Percentiles rank a stretch among this genome's conserved stretches.
Evolutionary conservation across 2,113 vertebrate species (phyloP).

Genomic region (Poecile atricapillus): DNA sequence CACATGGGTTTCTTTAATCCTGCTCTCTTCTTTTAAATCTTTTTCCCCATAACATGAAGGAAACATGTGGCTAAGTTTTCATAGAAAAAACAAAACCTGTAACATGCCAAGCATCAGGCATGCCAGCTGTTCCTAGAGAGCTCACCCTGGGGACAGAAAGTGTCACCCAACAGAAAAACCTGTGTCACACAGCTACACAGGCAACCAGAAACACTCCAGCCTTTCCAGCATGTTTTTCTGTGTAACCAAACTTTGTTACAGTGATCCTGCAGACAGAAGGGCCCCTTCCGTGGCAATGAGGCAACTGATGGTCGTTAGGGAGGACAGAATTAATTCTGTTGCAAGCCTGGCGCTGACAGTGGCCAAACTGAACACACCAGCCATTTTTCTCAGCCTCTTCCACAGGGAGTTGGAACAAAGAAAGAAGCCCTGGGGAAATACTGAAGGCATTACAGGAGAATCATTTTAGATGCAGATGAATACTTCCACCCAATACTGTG

Average conservation of each 20-base stretch:
- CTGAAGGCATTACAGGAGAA: neutral
- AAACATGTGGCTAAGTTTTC: neutral
- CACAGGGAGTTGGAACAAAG: slow-evolving; percentile 42
- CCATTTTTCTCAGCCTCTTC: slow-evolving; percentile 22
- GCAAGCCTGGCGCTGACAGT: neutral
- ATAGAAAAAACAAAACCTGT: neutral
- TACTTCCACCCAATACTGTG: neutral
- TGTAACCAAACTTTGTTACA: neutral
- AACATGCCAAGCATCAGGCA: neutral
- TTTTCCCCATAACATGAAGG: neutral
- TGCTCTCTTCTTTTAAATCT: neutral
- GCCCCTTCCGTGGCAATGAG: slow-evolving; percentile 19
- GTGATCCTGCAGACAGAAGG: neutral
- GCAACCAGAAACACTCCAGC: neutral
- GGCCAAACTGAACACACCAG: neutral
- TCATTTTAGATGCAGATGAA: neutral
- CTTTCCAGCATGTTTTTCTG: neutral
- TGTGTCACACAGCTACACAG: rapidly evolving
- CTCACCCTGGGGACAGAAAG: neutral
- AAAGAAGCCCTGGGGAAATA: neutral
- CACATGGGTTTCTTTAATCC: neutral
- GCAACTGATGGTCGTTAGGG: slow-evolving; percentile 19
- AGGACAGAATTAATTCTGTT: slow-evolving; percentile 51
- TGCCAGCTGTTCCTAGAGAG: neutral
- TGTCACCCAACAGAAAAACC: neutral